Evolutionary conservation across 2,113 vertebrate species (phyloP).

Genomic region (Sciurus niger): DNA sequence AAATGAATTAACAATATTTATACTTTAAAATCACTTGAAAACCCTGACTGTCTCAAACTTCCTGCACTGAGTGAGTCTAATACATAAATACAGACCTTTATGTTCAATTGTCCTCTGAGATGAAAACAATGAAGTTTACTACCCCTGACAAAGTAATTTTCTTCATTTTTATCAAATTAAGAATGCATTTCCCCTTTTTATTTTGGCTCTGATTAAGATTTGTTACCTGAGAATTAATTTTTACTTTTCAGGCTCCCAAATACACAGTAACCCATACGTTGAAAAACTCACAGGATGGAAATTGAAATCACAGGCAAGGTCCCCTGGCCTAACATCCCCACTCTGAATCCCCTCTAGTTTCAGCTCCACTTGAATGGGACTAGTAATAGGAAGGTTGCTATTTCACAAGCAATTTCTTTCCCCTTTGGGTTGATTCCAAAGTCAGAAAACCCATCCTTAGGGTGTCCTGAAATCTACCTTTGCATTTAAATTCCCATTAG

Average conservation of each 20-base stretch:
- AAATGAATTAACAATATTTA: constrained; percentile 5
- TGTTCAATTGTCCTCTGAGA: background rate
- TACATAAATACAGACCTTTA: background rate
- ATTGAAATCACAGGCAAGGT: background rate
- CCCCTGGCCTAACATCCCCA: background rate
- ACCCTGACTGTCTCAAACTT: background rate
- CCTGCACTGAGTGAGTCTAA: background rate
- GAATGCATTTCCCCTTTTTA: background rate
- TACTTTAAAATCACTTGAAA: constrained; percentile 52
- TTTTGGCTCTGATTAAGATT: background rate
- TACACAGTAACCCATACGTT: background rate
- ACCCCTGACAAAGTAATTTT: constrained; percentile 3
- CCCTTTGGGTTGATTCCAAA: constrained; percentile 4
- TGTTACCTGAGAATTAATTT: background rate
- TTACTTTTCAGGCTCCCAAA: background rate
- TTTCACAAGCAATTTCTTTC: constrained; percentile 9
- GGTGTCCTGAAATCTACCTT: background rate
- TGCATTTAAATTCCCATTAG: background rate
- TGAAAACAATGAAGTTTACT: background rate
- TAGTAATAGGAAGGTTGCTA: background rate
- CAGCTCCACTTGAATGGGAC: background rate
- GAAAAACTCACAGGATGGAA: background rate
- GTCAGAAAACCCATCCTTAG: constrained; percentile 22
- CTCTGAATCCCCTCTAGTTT: background rate
- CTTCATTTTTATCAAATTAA: background rate